These are phyloP conservation scores for Microchrysa polita DNA, from an alignment of 2,888 invertebrate species.

Conservation along the genomic window DNA sequence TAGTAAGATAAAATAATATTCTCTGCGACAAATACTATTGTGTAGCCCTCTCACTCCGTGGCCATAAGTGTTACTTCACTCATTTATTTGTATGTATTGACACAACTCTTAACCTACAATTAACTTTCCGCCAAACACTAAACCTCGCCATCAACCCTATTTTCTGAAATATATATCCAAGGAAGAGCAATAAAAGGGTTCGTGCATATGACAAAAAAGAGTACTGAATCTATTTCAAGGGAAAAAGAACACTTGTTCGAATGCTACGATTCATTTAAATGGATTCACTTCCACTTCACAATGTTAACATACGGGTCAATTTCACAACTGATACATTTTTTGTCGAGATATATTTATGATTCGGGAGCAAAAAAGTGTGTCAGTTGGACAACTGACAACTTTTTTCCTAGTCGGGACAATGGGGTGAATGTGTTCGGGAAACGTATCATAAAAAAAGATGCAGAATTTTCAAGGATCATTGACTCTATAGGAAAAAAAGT, in stretches of 20 bases:
- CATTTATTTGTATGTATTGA: conserved; percentile 19
- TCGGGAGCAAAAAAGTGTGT: conserved; percentile 24
- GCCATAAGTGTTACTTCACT: no score
- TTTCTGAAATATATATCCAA: neutral
- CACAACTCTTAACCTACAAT: conserved; percentile 23
- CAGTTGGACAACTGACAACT: conserved; percentile 27
- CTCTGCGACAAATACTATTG: no score
- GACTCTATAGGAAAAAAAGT: neutral
- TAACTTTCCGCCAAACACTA: neutral
- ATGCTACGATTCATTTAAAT: neutral
- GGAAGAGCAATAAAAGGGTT: conserved; percentile 28
- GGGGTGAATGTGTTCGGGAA: neutral
- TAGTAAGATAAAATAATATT: no score
- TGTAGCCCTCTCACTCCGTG: no score
- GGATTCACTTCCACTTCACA: neutral
- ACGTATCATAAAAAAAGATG: neutral
- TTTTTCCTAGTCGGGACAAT: neutral
- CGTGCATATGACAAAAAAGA: conserved; percentile 5
- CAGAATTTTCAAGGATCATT: conserved; percentile 32
- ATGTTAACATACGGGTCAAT: conserved; percentile 25
- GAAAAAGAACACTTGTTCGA: conserved; percentile 23
- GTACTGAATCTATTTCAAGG: conserved; percentile 13
- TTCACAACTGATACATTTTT: conserved; percentile 15
- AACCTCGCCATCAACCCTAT: neutral
- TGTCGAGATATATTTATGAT: neutral